Conservation (phyloP, 2,797 vertebrate species). For the Oophaga sylvatica region DNA sequence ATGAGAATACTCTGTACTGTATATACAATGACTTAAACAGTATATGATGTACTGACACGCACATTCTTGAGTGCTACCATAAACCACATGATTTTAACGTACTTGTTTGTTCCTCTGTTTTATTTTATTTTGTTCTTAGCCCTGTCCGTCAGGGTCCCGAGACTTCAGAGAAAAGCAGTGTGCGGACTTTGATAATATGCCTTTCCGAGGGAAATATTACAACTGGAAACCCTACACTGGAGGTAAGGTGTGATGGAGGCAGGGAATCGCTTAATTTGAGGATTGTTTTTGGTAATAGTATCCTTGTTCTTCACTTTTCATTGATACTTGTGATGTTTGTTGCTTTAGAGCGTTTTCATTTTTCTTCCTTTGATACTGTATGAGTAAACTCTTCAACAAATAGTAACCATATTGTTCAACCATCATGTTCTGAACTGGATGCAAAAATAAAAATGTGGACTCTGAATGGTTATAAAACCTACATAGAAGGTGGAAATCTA, state of each 20-base stretch:
- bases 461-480: no score
- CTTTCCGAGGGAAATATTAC: conserved; percentile 98
- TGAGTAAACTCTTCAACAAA: no score
- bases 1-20: background rate
- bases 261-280: background rate
- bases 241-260: conserved; percentile 77
- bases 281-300: background rate
- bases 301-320: background rate
- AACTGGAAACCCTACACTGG: conserved; percentile 99
- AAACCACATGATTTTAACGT: background rate
- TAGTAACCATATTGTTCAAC: no score
- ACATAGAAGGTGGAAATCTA: no score
- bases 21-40: background rate
- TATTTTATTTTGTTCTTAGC: conserved; percentile 72
- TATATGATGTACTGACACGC: background rate
- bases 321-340: background rate
- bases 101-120: background rate
- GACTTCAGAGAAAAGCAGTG: conserved; percentile 99
- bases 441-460: no score
- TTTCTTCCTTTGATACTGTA: no score
- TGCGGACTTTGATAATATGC: conserved; percentile 94
- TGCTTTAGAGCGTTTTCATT: background rate
- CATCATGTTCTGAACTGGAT: no score
- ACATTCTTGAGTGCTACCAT: background rate
- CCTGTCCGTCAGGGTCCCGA: conserved; percentile 85